phyloP scores from a whole-genome alignment of 2,113 vertebrate genomes.

The Cnemophilus loriae region DNA sequence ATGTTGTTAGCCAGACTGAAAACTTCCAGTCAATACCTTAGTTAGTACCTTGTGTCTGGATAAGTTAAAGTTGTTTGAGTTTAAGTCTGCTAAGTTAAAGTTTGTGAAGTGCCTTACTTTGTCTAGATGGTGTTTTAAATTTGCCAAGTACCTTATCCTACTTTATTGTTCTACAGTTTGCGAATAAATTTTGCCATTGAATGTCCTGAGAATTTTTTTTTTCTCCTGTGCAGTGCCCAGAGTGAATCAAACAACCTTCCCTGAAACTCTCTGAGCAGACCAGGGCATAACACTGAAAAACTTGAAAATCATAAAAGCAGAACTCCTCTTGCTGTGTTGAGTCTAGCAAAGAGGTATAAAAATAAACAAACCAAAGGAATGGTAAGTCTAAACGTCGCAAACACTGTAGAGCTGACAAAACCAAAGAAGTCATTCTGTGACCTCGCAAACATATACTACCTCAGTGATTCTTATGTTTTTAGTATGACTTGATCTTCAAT shows the following conservation, averaged over 20 bases:
- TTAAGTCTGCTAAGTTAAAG: background rate
- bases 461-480: accelerated
- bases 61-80: background rate
- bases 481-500: background rate
- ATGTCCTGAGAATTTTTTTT: background rate
- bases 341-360: background rate
- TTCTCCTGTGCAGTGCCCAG: background rate
- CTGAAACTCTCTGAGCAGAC: accelerated
- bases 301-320: background rate
- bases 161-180: background rate
- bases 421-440: background rate
- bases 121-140: background rate
- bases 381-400: background rate
- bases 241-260: background rate
- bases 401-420: background rate
- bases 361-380: background rate
- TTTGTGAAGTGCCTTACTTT: background rate
- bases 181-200: background rate
- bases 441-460: background rate
- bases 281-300: background rate
- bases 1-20: background rate
- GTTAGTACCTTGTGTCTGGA: background rate
- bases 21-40: background rate
- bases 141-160: background rate
- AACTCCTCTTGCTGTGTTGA: background rate